Conservation (phyloP, 1,140 invertebrate genomes). For the Wiebesia pumilae region DNA sequence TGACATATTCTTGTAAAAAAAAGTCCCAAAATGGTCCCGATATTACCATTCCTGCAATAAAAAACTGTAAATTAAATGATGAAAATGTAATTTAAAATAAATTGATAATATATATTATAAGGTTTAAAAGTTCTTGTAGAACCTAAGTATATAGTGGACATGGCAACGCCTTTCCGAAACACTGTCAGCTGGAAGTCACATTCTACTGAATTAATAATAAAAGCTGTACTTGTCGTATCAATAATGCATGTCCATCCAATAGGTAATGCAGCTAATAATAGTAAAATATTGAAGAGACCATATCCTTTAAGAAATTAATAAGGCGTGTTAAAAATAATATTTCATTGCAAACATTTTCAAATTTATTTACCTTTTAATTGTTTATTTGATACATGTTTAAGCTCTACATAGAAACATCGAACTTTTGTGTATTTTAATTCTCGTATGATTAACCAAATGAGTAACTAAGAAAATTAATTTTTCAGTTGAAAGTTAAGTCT, state of each 20-base stretch:
- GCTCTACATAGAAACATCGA: background rate
- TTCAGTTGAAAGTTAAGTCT: background rate
- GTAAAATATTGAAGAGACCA: slow-evolving; percentile 69
- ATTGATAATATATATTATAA: background rate
- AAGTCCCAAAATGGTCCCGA: slow-evolving; percentile 77
- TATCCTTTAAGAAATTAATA: slow-evolving; percentile 61
- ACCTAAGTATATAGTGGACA: slow-evolving; percentile 68
- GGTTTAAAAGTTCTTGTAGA: background rate
- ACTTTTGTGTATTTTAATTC: background rate
- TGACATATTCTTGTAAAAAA: slow-evolving; percentile 67
- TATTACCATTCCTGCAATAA: slow-evolving; percentile 75
- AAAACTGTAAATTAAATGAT: slow-evolving; percentile 6
- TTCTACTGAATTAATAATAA: slow-evolving; percentile 70
- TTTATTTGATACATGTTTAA: background rate
- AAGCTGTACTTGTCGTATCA: slow-evolving; percentile 69
- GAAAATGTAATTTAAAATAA: background rate
- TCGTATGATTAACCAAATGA: too few species aligned
- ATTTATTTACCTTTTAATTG: too few species aligned
- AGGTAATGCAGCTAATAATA: slow-evolving; percentile 67
- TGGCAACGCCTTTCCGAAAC: slow-evolving; percentile 67
- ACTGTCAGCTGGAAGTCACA: slow-evolving; percentile 67
- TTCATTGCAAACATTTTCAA: background rate
- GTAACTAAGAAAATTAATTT: too few species aligned
- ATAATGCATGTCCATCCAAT: slow-evolving; percentile 66
- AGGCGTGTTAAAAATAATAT: background rate